Base-by-base conservation (phyloP, 2,797 vertebrate species). In the Phalloptychus januarius region DNA sequence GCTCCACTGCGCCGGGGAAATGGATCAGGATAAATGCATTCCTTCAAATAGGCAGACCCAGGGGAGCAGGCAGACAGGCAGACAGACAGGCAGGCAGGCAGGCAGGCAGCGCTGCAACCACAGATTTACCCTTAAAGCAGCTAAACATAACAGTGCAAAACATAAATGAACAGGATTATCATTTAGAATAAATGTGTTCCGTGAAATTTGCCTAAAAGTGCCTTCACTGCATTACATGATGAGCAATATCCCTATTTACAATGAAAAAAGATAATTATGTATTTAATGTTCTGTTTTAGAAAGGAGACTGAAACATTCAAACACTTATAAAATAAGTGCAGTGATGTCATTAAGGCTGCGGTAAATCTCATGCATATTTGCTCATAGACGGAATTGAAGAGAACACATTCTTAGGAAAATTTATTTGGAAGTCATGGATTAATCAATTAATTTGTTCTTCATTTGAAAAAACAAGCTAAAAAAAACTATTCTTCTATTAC, bases 1-100 rank as follows among this genome's bases (percentile, higher is more conserved):
- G 95, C 94, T 89, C 93, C 94, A 87, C 86, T 86, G 94, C 93
- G 92, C 93, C 87, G 92, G 90, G 92, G 93, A 93, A 85, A 83
- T 56, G 91, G 93, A 94, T 90, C 94, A 93, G 45, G 70, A 71
- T 71, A 40, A 85, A 84, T 78, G 94, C 94, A 95, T 96, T 95
- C 95, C 95, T 94, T 91, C 91, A 93, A 95, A n/a, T 69, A 69
- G 94, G 89, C 94, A 89, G 83, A 86, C 81, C 80, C 83, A 76
- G 83, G 44, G 82, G 82, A 76, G 77, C 74, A 61, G 77, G 1
- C 83, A 76, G 83, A 42, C 79, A 79, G 74, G 76, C 75, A 63
- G 77, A 0, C 83, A 71, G 78, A 74, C 69, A 77, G 48, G n/a
- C 83, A 76, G 83, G 45, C 79, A 79, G 74, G 76, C 75, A 63